phyloP scores from a whole-genome alignment of 2,888 invertebrate species.

The Temnothorax rugatulus region DNA sequence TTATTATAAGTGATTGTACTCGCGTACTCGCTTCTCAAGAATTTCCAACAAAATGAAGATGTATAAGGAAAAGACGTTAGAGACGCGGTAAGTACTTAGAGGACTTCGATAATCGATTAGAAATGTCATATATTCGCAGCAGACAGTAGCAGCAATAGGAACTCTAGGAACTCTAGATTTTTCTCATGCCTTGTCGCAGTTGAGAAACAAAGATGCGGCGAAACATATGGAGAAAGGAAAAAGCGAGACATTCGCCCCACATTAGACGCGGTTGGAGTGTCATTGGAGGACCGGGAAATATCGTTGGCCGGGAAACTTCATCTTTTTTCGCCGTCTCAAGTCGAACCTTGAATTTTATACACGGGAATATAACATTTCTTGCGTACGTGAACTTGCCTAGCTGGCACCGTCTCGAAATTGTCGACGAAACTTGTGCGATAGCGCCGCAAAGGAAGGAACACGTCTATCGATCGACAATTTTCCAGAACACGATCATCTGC shows the following conservation, averaged over 20 bases:
- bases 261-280: slow-evolving; percentile 14
- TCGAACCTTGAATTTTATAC: slow-evolving; percentile 31
- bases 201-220: not conserved
- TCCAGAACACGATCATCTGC: slow-evolving; percentile 64
- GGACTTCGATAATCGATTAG: slow-evolving; percentile 76
- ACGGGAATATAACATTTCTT: slow-evolving; percentile 18
- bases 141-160: not conserved
- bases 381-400: slow-evolving; percentile 12
- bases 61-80: slow-evolving; percentile 25
- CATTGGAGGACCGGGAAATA: slow-evolving; percentile 19
- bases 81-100: slow-evolving; percentile 62
- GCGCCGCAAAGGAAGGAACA: slow-evolving; percentile 7
- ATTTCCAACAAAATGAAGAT: slow-evolving; percentile 11
- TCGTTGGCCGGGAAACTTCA: not conserved
- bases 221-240: slow-evolving; percentile 13
- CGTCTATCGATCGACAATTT: slow-evolving; percentile 69
- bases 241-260: not conserved
- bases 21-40: not conserved
- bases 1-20: not conserved
- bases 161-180: not conserved
- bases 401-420: slow-evolving; percentile 12
- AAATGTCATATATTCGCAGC: slow-evolving; percentile 47
- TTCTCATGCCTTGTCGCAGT: slow-evolving; percentile 9
- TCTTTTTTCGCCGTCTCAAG: slow-evolving; percentile 19
- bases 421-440: slow-evolving; percentile 16